phyloP scores from a whole-genome alignment of 2,888 invertebrate species.

The Sepiola atlantica region DNA sequence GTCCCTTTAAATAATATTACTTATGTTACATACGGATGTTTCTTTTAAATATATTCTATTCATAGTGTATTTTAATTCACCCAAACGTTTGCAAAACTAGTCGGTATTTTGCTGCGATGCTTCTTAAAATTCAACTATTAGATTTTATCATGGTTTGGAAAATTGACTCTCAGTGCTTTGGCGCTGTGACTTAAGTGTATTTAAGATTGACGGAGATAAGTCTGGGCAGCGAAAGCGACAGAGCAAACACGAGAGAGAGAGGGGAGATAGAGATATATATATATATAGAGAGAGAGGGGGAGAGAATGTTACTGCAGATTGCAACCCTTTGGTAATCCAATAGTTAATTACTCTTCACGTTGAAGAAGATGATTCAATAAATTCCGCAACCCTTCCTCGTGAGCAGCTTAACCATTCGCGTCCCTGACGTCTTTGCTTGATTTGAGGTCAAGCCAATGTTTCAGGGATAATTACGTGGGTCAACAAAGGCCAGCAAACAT shows the following conservation, averaged over 20 bases:
- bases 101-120: too few relatives aligned
- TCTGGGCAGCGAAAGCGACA: background rate
- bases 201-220: background rate
- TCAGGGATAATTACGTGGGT: background rate
- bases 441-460: slow-evolving; percentile 22
- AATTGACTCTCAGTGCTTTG: background rate
- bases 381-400: background rate
- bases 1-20: too few relatives aligned
- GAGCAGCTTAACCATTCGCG: background rate
- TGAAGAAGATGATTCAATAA: slow-evolving; percentile 14
- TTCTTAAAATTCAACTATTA: background rate
- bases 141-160: background rate
- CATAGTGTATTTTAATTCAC: too few relatives aligned
- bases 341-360: background rate
- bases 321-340: background rate
- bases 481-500: slow-evolving; percentile 11
- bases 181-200: background rate
- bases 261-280: too few relatives aligned
- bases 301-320: background rate
- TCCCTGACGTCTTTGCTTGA: slow-evolving; percentile 6
- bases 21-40: too few relatives aligned
- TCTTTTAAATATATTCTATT: too few relatives aligned
- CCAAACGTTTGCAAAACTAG: too few relatives aligned
- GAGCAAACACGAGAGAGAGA: background rate
- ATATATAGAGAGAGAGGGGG: background rate